A percentile compares a stretch with the other conserved stretches of the same genome.
Evolutionary conservation across 1,140 invertebrate genomes (phyloP).

Genomic region (Brachionus angularis): DNA sequence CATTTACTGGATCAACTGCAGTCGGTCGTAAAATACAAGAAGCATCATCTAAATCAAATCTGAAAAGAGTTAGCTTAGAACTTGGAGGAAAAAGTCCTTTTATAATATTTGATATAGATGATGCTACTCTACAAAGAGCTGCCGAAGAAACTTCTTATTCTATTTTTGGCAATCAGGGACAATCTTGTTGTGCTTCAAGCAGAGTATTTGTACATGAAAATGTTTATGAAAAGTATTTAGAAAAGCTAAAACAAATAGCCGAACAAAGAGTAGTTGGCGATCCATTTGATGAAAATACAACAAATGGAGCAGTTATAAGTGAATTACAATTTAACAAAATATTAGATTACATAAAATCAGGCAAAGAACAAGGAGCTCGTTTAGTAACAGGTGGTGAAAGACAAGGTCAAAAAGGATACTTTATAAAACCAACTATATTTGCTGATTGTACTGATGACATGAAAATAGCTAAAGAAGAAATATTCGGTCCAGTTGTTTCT

Average conservation of each 20-base stretch:
- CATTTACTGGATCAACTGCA: conserved; percentile 83
- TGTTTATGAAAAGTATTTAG: conserved; percentile 56
- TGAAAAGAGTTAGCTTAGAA: conserved; percentile 79
- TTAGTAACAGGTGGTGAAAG: conserved; percentile 61
- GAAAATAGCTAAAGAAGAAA: conserved; percentile 85
- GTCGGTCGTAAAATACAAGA: conserved; percentile 72
- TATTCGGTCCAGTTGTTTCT: conserved; percentile 93
- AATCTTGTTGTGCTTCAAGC: conserved; percentile 53
- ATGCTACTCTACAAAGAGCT: conserved; percentile 72
- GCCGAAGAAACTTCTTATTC: conserved; percentile 69
- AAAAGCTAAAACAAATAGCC: conserved; percentile 63
- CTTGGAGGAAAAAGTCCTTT: conserved; percentile 83
- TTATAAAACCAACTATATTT: conserved; percentile 85
- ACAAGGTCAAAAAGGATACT: conserved; percentile 64
- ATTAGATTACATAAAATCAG: conserved; percentile 60
- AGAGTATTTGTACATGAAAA: conserved; percentile 55
- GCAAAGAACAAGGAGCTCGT: conserved; percentile 61
- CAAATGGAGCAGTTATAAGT: conserved; percentile 76
- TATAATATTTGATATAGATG: conserved; percentile 76
- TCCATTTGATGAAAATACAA: conserved; percentile 66
- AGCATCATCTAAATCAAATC: conserved; percentile 69
- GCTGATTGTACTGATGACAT: conserved; percentile 83
- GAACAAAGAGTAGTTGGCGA: conserved; percentile 71
- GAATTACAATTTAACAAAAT: conserved; percentile 60
- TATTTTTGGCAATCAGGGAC: conserved; percentile 71